These are phyloP conservation scores for Pantherophis alleghaniensis DNA, from an alignment of 2,797 vertebrate genomes.

Conservation along the genomic window DNA sequence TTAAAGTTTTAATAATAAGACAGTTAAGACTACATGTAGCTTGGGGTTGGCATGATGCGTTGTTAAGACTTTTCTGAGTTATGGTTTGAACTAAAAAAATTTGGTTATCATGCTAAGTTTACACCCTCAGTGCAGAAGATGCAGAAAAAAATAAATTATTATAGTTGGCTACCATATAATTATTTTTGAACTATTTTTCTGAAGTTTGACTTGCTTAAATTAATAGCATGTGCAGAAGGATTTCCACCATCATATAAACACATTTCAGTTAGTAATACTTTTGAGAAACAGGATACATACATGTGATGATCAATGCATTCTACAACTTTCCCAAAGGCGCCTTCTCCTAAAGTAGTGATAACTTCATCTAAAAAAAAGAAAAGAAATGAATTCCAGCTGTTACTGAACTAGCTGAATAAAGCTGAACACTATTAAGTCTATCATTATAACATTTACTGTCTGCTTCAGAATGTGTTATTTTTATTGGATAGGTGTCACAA, in stretches of 20 bases:
- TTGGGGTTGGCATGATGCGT: not conserved
- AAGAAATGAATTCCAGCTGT: conserved; percentile 52
- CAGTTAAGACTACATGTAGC: not conserved
- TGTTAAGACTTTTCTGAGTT: not conserved
- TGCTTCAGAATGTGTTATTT: conserved; percentile 55
- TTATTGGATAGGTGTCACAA: conserved; percentile 67
- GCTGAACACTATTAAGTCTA: not conserved
- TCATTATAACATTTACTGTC: conserved; percentile 54
- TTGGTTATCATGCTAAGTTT: not conserved
- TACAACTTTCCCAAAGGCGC: conserved; percentile 97
- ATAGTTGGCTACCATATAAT: not conserved
- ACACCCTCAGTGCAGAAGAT: not conserved
- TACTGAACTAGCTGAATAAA: conserved; percentile 46
- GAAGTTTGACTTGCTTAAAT: not conserved
- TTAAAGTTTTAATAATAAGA: not conserved
- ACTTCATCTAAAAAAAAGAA: conserved; percentile 88
- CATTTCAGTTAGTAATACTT: not conserved
- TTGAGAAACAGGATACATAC: conserved; percentile 1
- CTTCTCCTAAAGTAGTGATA: conserved; percentile 94
- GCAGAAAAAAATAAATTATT: not conserved
- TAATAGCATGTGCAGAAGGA: conserved; percentile 78
- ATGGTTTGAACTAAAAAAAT: not conserved
- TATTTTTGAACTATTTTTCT: not conserved
- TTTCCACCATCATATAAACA: not conserved
- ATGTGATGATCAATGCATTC: conserved; percentile 88